Evolutionary conservation across 2,113 vertebrate genomes (phyloP), one percentile per base, ranked within the genome.

Genomic region (Lutjanus erythropterus): DNA sequence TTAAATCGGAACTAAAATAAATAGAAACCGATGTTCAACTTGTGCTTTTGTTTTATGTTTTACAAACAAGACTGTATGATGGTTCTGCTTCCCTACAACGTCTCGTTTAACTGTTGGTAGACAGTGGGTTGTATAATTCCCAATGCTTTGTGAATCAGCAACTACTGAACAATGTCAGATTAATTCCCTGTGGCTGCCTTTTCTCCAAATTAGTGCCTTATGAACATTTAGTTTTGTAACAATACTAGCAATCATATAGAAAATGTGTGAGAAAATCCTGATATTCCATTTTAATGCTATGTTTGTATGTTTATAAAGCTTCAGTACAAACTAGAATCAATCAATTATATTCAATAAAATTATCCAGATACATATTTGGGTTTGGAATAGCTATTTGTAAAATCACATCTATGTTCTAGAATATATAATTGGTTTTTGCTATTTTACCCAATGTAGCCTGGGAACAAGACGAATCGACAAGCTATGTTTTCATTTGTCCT

Each of bases 111-210:
- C 8, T 59, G 46, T 44, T 55, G 9, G 44, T 46, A 61, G 18
- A 47, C 50, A 58, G 6, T 56, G 25, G 58, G 35, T 72, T 46
- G 41, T 53, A 60, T 50, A 44, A 67, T 46, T 59, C 4, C 19
- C 35, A 15, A 37, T 44, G 31, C 59, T 37, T n/a, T 19, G 14
- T 56, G 60, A 71, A 53, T 46, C 50, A 59, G 29, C 18, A 59
- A 64, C 41, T 58, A 58, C 29, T 69, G 50, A 42, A 64, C 49
- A 37, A 37, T 44, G 29, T 29, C n/a, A 52, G 12, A 29, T 14
- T 18, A 68, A 35, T 15, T 73, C 33, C 7, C 33, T 47, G 31
- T 49, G 16, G 49, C 69, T 49, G 16, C 18, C 35, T 52, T 74
- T 50, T 9, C 2, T 58, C n/a, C 44, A 65, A 39, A 59, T 75